A percentile compares a stretch with the other conserved stretches of the same genome.
Evolutionary conservation across 1,140 invertebrate genomes (phyloP).

Genomic region (Microvelia longipes): DNA sequence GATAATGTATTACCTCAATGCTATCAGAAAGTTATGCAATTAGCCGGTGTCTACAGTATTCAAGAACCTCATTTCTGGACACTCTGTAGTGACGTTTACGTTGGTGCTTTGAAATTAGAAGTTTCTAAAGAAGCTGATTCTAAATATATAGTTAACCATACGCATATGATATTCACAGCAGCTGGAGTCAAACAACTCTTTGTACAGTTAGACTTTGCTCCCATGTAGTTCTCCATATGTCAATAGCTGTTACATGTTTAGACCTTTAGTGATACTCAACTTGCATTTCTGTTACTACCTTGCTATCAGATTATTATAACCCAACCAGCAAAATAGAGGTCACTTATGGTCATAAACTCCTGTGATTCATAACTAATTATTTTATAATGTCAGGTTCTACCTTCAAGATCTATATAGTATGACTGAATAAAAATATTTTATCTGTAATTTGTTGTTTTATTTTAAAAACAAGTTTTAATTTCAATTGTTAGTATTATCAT

Average conservation of each 20-base stretch:
- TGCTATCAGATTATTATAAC: too few relatives aligned
- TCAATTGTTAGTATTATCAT: too few relatives aligned
- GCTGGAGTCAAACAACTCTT: slow-evolving; percentile 78
- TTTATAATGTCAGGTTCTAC: too few relatives aligned
- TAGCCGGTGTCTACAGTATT: slow-evolving; percentile 79
- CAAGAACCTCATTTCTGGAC: slow-evolving; percentile 97
- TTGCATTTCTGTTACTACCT: slow-evolving; percentile 8
- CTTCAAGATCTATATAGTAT: too few relatives aligned
- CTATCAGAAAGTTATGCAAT: slow-evolving; percentile 70
- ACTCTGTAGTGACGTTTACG: slow-evolving; percentile 78
- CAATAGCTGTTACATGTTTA: neutral
- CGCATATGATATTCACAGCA: slow-evolving; percentile 82
- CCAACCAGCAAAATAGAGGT: too few relatives aligned
- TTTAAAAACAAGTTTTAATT: too few relatives aligned
- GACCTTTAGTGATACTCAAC: slow-evolving; percentile 8
- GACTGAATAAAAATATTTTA: too few relatives aligned
- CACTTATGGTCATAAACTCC: too few relatives aligned
- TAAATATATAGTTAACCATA: slow-evolving; percentile 77
- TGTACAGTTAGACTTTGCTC: slow-evolving; percentile 79
- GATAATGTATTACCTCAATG: slow-evolving; percentile 72
- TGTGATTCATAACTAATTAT: too few relatives aligned
- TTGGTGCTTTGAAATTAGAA: slow-evolving; percentile 84
- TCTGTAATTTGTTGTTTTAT: too few relatives aligned
- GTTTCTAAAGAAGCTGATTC: slow-evolving; percentile 79
- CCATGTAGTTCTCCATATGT: slow-evolving; percentile 36